Percentiles rank a stretch among this genome's conserved stretches.
Evolutionary conservation across 2,113 vertebrate genomes (phyloP).

Genomic region (Anarhynchus alexandrinus): DNA sequence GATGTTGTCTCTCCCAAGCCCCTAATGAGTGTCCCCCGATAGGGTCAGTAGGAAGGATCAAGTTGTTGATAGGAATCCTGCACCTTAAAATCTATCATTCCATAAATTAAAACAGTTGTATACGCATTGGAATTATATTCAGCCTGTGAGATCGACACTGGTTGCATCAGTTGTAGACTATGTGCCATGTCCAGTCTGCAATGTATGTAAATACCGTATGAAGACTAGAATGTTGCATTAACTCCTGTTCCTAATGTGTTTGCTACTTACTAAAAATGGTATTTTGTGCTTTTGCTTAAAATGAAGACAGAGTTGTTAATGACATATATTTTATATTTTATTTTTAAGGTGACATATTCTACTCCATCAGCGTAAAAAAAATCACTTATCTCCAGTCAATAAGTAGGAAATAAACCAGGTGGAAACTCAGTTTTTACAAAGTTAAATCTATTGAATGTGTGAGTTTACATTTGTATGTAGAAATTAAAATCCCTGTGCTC

Average conservation of each 20-base stretch:
- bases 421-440: not conserved
- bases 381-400: not conserved
- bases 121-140: fast-evolving
- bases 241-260: not conserved
- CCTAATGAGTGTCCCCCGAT: too few relatives aligned
- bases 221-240: not conserved
- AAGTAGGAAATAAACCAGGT: not conserved
- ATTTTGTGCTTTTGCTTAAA: not conserved
- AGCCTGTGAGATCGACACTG: not conserved
- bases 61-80: not conserved
- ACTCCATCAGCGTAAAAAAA: not conserved
- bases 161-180: too few relatives aligned
- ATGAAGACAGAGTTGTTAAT: not conserved
- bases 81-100: not conserved
- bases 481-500: not conserved
- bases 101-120: not conserved
- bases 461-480: not conserved
- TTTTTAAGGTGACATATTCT: not conserved
- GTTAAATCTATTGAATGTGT: not conserved
- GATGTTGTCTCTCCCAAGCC: not conserved
- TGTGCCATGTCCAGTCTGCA: not conserved
- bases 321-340: not conserved
- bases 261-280: not conserved
- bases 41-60: not conserved
- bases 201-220: not conserved